Evolutionary conservation across 1,140 invertebrate species (phyloP).

Genomic region (Diorhabda carinulata): DNA sequence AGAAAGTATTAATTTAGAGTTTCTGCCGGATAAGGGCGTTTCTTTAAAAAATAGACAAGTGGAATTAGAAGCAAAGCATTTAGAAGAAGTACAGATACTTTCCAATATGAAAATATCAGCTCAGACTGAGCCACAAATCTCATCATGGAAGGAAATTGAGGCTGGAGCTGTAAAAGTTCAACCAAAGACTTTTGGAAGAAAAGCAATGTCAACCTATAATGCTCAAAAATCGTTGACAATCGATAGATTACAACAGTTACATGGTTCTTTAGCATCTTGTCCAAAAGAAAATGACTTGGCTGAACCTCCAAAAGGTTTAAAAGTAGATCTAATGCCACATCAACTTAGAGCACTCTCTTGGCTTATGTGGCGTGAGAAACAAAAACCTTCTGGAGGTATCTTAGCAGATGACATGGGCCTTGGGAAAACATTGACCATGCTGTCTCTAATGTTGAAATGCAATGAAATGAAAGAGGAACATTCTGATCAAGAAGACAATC

Average conservation of each 20-base stretch:
- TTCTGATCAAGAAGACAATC: slow-evolving; percentile 33
- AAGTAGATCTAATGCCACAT: slow-evolving; percentile 74
- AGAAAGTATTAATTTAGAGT: slow-evolving; percentile 49
- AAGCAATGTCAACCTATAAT: slow-evolving; percentile 59
- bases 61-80: slow-evolving; percentile 45
- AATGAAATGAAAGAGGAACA: slow-evolving; percentile 34
- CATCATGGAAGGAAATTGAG: slow-evolving; percentile 52
- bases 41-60: slow-evolving; percentile 48
- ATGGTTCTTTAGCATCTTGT: slow-evolving; percentile 64
- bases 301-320: slow-evolving; percentile 62
- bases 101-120: slow-evolving; percentile 48
- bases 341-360: slow-evolving; percentile 84
- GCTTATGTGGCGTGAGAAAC: slow-evolving; percentile 83
- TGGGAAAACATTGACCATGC: slow-evolving; percentile 91
- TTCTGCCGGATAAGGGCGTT: slow-evolving; percentile 54
- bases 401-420: slow-evolving; percentile 94
- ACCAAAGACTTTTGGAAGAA: slow-evolving; percentile 54
- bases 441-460: slow-evolving; percentile 66
- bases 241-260: slow-evolving; percentile 68
- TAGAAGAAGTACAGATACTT: slow-evolving; percentile 45
- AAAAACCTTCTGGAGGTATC: slow-evolving; percentile 78
- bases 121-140: slow-evolving; percentile 25
- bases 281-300: slow-evolving; percentile 58
- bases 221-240: slow-evolving; percentile 63
- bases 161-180: slow-evolving; percentile 50